A percentile compares a stretch with the other conserved stretches of the same genome.
These are phyloP conservation scores for Lasioglossum leucozonium DNA, from an alignment of 2,888 invertebrate genomes.

Conservation along the genomic window DNA sequence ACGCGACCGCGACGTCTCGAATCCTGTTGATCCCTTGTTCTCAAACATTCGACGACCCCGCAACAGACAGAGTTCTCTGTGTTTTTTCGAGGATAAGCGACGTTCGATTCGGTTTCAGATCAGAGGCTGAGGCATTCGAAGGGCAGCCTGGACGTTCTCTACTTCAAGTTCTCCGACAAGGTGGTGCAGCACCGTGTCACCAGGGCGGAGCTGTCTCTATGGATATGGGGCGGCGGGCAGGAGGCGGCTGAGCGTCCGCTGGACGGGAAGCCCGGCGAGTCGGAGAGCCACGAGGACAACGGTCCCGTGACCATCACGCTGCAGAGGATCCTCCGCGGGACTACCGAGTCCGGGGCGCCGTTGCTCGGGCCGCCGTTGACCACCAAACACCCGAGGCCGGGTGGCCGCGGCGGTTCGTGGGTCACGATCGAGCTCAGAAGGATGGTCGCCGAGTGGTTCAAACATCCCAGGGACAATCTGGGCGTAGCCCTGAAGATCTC, in stretches of 20 bases:
- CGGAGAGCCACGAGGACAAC: constrained; percentile 63
- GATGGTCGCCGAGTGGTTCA: constrained; percentile 92
- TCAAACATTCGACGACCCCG: background rate
- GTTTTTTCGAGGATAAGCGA: background rate
- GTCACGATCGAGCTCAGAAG: constrained; percentile 90
- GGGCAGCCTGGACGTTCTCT: constrained; percentile 89
- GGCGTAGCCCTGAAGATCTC: constrained; percentile 90
- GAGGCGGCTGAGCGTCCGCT: constrained; percentile 56
- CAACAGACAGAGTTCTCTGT: background rate
- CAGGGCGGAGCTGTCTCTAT: constrained; percentile 90
- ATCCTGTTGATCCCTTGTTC: background rate
- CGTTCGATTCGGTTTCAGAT: constrained; percentile 85
- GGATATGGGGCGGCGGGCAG: constrained; percentile 85
- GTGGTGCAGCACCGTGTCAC: constrained; percentile 89
- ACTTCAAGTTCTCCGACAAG: constrained; percentile 90
- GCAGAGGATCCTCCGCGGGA: constrained; percentile 86
- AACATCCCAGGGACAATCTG: constrained; percentile 90
- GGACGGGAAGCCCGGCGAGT: constrained; percentile 47
- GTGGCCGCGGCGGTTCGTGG: constrained; percentile 88
- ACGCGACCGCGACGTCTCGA: background rate
- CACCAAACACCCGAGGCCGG: constrained; percentile 80
- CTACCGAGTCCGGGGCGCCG: constrained; percentile 76
- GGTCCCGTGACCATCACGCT: constrained; percentile 84
- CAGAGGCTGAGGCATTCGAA: constrained; percentile 89
- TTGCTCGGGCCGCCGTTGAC: constrained; percentile 80